Base-by-base conservation (phyloP, 2,888 invertebrate genomes). In the Andrena fulva region DNA sequence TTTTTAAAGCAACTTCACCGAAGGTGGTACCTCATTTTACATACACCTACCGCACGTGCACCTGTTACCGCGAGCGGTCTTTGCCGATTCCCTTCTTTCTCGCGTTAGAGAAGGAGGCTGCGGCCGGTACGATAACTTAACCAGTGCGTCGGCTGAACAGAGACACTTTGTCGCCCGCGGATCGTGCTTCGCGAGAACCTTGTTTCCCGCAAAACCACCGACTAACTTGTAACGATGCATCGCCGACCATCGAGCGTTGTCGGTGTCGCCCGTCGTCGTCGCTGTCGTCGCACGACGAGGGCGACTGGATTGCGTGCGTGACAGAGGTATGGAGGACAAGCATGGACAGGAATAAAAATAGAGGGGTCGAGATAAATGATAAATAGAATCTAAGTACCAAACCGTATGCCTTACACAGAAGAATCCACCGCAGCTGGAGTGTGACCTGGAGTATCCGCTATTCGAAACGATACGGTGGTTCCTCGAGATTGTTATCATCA, bases 401-500 rank as follows among this genome's bases (percentile, higher is more conserved):
- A 89, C 90, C 88, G 88, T 87, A 90, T 90, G 90, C 90, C 90
- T 90, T 90, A 90, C 85, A 77, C 79, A 75, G 76, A 79, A 71
- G 79, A 59, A 82, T 73, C 59, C 75, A 16, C 64, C 76, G 20
- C 63, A 64, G 16, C 52, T 27, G 42, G 63, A 33, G 35, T 29
- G 31, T n/a, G 54, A 20, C 20, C 72, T 12, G 35, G n/a, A 33
- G 63, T 5, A 24, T 29, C 20, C 20, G 16, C 35, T 16, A 8
- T 48, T 29, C 50, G 59, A 31, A 35, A 24, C 10, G 50, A 27
- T 20, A n/a, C 59, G 27, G 48, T 3, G 50, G 50, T 27, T 42
- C 33, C 27, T 35, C 29, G 54, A 70, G 16, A 27, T 42, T 12
- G 42, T 42, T 16, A 16, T 4, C 42, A 5, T 42, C 42, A 8